phyloP scores from a whole-genome alignment of 2,797 vertebrate species.

The Pyrocephalus nanus region DNA sequence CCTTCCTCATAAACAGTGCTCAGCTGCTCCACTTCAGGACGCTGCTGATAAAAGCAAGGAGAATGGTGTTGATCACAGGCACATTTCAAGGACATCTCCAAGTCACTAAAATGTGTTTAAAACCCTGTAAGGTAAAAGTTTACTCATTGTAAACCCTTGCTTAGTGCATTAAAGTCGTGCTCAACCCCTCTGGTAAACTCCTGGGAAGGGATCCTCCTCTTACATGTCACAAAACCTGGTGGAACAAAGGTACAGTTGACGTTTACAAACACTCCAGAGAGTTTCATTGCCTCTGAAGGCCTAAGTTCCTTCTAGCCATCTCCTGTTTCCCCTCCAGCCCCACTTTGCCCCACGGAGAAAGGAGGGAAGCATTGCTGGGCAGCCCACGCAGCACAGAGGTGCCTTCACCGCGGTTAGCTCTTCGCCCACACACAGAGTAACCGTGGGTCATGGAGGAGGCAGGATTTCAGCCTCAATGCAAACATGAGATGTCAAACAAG shows the following conservation, averaged over 20 bases:
- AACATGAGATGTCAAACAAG: constrained; percentile 11
- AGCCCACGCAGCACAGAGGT: neutral
- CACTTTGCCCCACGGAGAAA: neutral
- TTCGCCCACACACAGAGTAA: constrained; percentile 27
- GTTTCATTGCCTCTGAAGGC: neutral
- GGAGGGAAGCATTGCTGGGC: neutral
- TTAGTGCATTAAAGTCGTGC: neutral
- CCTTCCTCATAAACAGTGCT: neutral
- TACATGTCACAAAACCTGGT: neutral
- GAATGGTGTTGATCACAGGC: neutral
- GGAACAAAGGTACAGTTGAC: neutral
- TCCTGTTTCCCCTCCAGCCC: neutral
- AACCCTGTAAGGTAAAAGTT: neutral
- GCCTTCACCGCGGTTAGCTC: neutral
- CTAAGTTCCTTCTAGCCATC: neutral
- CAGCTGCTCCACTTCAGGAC: neutral
- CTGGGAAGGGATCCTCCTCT: neutral
- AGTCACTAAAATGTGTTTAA: neutral
- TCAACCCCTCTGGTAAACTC: neutral
- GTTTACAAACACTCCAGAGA: neutral
- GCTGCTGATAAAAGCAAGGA: neutral
- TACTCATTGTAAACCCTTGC: neutral
- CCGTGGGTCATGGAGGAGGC: constrained; percentile 2
- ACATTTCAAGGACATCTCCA: neutral
- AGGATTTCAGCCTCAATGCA: constrained; percentile 68